Evolutionary conservation across 1,140 invertebrate genomes (phyloP).

Genomic region (Pygmarrhopalites habei): DNA sequence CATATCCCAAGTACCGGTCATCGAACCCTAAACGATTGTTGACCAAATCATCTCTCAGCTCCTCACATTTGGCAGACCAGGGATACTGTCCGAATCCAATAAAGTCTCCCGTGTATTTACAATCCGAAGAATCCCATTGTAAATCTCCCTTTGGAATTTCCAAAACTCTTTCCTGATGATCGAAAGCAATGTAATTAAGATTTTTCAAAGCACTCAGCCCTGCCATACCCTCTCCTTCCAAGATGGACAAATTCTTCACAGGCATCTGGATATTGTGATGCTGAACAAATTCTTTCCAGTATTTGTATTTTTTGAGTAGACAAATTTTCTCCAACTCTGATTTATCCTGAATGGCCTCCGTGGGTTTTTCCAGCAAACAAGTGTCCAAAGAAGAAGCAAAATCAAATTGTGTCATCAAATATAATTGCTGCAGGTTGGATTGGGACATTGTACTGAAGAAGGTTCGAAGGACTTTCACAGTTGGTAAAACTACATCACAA

Average conservation of each 20-base stretch:
- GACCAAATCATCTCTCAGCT: too few species aligned
- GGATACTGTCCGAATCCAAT: too few species aligned
- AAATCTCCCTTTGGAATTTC: conserved; percentile 29
- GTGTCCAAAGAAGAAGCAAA: conserved; percentile 27
- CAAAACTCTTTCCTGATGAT: conserved; percentile 25
- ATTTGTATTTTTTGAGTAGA: conserved; percentile 16
- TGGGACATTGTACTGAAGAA: conserved; percentile 24
- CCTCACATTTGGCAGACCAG: too few species aligned
- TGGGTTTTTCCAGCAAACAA: conserved; percentile 11
- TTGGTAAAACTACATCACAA: conserved; percentile 21
- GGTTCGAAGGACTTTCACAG: conserved; percentile 14
- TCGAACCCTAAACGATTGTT: too few species aligned
- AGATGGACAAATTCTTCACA: conserved; percentile 1
- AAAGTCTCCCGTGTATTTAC: too few species aligned
- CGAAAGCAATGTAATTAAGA: conserved; percentile 22
- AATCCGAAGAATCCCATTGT: too few species aligned
- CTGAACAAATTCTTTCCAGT: conserved; percentile 23
- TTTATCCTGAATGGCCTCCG: not conserved
- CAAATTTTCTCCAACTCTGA: conserved; percentile 5
- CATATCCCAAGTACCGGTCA: too few species aligned
- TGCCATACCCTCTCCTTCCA: conserved; percentile 3
- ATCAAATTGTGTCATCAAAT: conserved; percentile 33
- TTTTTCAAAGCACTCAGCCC: conserved; percentile 25
- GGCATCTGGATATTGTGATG: conserved; percentile 32
- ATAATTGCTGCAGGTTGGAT: conserved; percentile 17